Conservation (phyloP, 1,140 invertebrate genomes). For the Zaprionus nigranus region DNA sequence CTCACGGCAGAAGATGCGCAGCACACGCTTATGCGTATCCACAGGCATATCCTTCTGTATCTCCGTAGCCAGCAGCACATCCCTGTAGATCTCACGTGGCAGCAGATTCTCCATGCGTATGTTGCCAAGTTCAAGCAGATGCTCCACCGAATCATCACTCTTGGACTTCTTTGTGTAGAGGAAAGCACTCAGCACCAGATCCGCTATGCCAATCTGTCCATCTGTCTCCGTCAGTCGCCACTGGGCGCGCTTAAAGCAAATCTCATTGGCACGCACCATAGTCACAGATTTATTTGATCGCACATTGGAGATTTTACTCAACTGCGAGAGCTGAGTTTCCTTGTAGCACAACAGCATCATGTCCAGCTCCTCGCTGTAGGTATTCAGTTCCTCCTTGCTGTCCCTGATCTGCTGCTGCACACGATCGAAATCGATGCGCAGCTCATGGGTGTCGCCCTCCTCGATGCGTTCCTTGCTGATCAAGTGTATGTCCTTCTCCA, state of each 20-base stretch:
- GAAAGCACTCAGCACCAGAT: conserved; percentile 98
- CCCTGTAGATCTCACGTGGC: conserved; percentile 97
- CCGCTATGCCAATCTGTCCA: conserved; percentile 98
- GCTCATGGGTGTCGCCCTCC: conserved; percentile 88
- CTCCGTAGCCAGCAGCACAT: conserved; percentile 95
- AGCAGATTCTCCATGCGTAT: conserved; percentile 97
- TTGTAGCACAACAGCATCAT: conserved; percentile 96
- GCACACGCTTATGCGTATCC: conserved; percentile 91
- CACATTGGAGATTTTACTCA: conserved; percentile 85
- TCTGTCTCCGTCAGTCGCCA: conserved; percentile 99
- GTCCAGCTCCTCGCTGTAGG: conserved; percentile 95
- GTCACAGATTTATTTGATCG: conserved; percentile 88
- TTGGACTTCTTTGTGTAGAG: conserved; percentile 98
- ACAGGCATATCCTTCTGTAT: conserved; percentile 95
- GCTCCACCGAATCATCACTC: conserved; percentile 98
- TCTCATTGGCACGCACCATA: conserved; percentile 96
- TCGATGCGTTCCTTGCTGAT: conserved; percentile 92
- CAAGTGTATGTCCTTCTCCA: conserved; percentile 96
- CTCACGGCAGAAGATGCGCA: conserved; percentile 95
- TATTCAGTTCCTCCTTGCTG: conserved; percentile 94
- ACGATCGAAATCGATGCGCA: conserved; percentile 90
- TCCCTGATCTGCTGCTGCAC: conserved; percentile 90
- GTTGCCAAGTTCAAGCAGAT: conserved; percentile 98
- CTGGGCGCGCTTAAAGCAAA: conserved; percentile 99
- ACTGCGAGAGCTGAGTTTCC: conserved; percentile 90